Base-by-base conservation (phyloP, 2,113 vertebrate genomes). In the Tachysurus vachellii region DNA sequence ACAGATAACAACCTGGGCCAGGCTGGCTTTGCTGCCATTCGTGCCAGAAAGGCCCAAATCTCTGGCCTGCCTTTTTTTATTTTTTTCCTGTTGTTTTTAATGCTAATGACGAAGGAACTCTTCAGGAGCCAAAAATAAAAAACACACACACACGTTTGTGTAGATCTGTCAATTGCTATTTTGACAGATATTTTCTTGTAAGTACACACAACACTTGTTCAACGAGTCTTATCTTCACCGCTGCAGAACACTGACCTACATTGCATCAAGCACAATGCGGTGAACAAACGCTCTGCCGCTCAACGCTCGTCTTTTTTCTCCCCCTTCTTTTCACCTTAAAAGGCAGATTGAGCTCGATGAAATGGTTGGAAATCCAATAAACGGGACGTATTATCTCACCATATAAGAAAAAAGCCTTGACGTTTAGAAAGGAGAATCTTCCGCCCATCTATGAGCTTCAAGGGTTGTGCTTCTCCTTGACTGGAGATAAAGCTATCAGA, bases 101-200 rank as follows among this genome's bases (percentile, higher is more conserved):
- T 99, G 98, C 98, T 99, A 99, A 99, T 99, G 97, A 99, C 96
- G 93, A 96, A 98, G 97, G 97, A 99, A 95, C 97, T 97, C 97
- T 98, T 98, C 96, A 94, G 92, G 94, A 96, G 98, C 97, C 97
- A 98, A 98, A 98, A 93, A 94, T 93, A 87, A 75, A 70, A 88
- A 86, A 89, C 31, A 73, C 31, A 61, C 64, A 56, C 47, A 73
- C 16, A 13, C 13, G 95, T 97, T 98, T 97, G 98, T 98, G 98
- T 98, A 99, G 98, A 99, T 99, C 98, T 98, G 98, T 99, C 97
- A 99, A 97, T 97, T 97, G 96, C 97, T 98, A 97, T 99, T 99
- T 98, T 99, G 98, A 99, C 98, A 98, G 98, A 99, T 99, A 99
- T 99, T 99, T 98, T 96, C 98, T 99, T 99, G 98, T 99, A 99